These are phyloP conservation scores for Phengaris alcon DNA, from an alignment of 2,888 invertebrate species.

Conservation along the genomic window DNA sequence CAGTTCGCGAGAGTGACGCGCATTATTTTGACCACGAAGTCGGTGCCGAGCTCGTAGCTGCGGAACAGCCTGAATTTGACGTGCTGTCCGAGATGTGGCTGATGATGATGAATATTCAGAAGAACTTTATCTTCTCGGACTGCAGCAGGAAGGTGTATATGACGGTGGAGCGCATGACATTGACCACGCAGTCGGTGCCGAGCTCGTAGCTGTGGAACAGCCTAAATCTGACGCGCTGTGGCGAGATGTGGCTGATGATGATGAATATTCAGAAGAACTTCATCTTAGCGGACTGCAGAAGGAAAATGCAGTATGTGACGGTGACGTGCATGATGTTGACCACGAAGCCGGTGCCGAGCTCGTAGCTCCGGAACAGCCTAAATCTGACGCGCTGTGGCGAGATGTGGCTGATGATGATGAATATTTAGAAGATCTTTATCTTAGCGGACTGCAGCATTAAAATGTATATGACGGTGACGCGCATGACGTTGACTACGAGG, in stretches of 20 bases:
- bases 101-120: background rate
- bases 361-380: background rate
- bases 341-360: background rate
- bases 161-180: background rate
- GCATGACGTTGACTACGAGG: background rate
- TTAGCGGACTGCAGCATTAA: too few species aligned
- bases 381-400: background rate
- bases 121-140: background rate
- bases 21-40: background rate
- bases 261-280: slow-evolving; percentile 6
- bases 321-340: background rate
- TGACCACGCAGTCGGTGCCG: background rate
- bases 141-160: background rate
- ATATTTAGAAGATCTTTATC: background rate
- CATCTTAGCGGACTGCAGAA: slow-evolving; percentile 12
- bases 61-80: background rate
- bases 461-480: too few species aligned
- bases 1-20: background rate
- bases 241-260: too few species aligned
- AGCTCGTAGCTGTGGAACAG: background rate
- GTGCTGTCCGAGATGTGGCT: too few species aligned
- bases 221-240: background rate
- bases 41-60: background rate
- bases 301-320: background rate
- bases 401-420: background rate